Conservation (phyloP, 2,888 invertebrate species). For the Syrista parreyssii region DNA sequence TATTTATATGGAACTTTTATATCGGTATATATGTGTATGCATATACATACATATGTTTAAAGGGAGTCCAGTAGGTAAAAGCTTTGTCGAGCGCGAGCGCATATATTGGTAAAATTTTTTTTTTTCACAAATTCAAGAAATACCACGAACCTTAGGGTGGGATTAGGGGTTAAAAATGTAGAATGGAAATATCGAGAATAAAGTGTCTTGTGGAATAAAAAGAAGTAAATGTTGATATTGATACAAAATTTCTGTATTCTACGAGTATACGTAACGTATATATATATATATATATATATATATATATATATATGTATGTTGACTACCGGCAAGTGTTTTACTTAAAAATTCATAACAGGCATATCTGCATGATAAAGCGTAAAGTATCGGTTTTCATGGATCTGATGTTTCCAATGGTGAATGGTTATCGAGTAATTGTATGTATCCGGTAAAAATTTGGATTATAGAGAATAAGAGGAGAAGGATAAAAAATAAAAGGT, state of each 20-base stretch:
- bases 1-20: too few relatives aligned
- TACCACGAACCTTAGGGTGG: background rate
- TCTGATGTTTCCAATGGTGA: background rate
- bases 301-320: background rate
- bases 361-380: background rate
- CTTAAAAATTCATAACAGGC: background rate
- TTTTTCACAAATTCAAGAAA: background rate
- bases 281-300: too few relatives aligned
- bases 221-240: background rate
- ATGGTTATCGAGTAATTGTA: background rate
- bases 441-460: background rate
- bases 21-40: too few relatives aligned
- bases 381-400: background rate
- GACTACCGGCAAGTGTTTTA: too few relatives aligned
- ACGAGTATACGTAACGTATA: too few relatives aligned
- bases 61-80: background rate
- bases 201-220: background rate
- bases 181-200: background rate
- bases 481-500: background rate
- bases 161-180: background rate
- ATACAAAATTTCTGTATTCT: background rate
- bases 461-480: background rate
- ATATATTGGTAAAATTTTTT: background rate
- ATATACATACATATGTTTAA: background rate
- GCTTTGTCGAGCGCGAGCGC: background rate